These are phyloP conservation scores for Tipula lateralis DNA, from an alignment of 2,888 invertebrate genomes.

Conservation along the genomic window DNA sequence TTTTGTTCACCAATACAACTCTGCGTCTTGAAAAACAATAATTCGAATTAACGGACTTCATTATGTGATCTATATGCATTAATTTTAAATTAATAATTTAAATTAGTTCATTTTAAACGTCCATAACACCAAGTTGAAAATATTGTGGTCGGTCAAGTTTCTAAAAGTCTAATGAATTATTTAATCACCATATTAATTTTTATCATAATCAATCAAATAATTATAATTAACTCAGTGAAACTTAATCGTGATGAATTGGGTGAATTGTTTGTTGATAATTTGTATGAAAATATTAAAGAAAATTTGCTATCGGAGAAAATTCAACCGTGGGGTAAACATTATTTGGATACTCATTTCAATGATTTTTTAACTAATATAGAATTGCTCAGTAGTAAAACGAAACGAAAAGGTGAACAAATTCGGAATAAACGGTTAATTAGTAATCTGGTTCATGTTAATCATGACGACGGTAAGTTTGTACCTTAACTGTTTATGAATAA, in stretches of 20 bases:
- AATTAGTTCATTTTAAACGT: background rate
- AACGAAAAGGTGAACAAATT: background rate
- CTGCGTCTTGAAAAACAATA: background rate
- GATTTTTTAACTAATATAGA: background rate
- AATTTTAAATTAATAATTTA: background rate
- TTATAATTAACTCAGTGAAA: background rate
- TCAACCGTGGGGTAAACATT: background rate
- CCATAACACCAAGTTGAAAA: background rate
- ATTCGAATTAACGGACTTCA: background rate
- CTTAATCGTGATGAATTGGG: background rate
- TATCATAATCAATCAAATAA: background rate
- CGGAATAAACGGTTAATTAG: background rate
- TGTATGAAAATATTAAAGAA: background rate
- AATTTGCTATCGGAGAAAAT: background rate
- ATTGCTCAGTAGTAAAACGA: background rate
- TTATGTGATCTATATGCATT: background rate
- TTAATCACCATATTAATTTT: background rate
- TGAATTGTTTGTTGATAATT: background rate
- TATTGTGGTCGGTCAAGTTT: background rate
- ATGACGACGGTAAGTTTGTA: conserved; percentile 20
- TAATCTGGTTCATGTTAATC: background rate
- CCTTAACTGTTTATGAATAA: background rate
- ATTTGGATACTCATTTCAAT: background rate
- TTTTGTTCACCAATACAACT: background rate
- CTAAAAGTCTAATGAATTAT: background rate